Percentiles rank a stretch among this genome's conserved stretches.
phyloP scores from a whole-genome alignment of 2,888 invertebrate genomes.

The Chrysopilus asiliformis region DNA sequence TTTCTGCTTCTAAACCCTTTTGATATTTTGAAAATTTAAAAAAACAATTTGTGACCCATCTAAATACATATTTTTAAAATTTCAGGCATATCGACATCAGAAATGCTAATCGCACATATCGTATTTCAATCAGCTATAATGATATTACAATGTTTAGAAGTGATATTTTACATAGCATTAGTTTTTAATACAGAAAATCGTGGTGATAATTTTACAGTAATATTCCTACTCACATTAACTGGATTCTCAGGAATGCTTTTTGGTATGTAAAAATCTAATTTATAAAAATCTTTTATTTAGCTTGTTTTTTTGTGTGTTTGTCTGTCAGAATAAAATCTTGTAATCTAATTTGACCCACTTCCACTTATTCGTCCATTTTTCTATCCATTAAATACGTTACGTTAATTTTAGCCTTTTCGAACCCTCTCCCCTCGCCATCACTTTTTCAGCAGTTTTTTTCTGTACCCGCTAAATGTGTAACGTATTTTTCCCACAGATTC shows the following conservation, averaged over 20 bases:
- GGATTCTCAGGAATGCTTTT: constrained; percentile 78
- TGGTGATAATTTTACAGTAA: constrained; percentile 39
- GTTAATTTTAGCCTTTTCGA: no score
- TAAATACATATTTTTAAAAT: no score
- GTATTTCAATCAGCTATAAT: constrained; percentile 61
- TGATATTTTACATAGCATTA: constrained; percentile 33
- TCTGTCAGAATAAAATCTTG: no score
- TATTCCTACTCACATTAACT: constrained; percentile 51
- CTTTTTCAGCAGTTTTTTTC: no score
- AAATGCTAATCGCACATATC: constrained; percentile 72
- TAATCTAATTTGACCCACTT: no score
- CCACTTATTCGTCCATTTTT: no score
- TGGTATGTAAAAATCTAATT: constrained; percentile 28
- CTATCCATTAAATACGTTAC: no score
- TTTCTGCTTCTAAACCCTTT: no score
- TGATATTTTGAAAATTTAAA: constrained; percentile 25
- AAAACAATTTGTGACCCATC: no score
- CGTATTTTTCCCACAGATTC: not conserved
- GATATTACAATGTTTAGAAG: constrained; percentile 48
- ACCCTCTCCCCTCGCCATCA: no score
- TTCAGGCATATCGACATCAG: constrained; percentile 53
- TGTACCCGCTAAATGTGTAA: not conserved
- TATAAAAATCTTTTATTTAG: not conserved
- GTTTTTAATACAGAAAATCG: constrained; percentile 34
- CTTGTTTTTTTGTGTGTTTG: no score